phyloP scores from a whole-genome alignment of 2,113 vertebrate species.

The Hippocampus mohnikei region DNA sequence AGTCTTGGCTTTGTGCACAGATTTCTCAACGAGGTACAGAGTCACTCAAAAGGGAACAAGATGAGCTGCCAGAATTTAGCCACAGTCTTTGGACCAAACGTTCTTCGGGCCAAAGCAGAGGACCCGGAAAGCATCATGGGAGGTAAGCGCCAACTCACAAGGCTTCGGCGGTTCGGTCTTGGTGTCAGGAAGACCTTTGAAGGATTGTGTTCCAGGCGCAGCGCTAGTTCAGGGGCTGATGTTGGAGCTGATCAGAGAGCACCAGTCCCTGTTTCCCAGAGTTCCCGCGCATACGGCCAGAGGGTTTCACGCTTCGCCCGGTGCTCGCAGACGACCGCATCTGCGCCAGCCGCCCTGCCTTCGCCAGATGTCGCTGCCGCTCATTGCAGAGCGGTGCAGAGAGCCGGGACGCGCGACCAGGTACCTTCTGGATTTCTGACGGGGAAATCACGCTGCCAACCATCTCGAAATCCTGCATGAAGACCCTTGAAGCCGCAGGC shows the following conservation, averaged over 20 bases:
- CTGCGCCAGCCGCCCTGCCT: slow-evolving; percentile 48
- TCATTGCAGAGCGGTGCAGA: slow-evolving; percentile 46
- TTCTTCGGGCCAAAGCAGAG: slow-evolving; percentile 77
- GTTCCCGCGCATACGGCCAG: slow-evolving; percentile 22
- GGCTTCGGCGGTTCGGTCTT: background rate
- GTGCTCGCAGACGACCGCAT: slow-evolving; percentile 29
- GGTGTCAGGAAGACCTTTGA: background rate
- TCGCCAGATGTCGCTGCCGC: slow-evolving; percentile 66
- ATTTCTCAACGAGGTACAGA: slow-evolving; percentile 76
- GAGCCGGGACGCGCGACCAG: slow-evolving; percentile 29
- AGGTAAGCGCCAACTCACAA: slow-evolving; percentile 44
- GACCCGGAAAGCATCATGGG: slow-evolving; percentile 75
- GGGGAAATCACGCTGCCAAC: background rate
- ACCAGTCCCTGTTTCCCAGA: slow-evolving; percentile 65
- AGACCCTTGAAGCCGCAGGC: background rate
- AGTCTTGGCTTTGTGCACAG: slow-evolving; percentile 35
- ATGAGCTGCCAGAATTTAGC: slow-evolving; percentile 77
- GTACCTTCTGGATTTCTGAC: slow-evolving; percentile 21
- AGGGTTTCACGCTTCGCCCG: slow-evolving; percentile 16
- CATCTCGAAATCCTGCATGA: background rate
- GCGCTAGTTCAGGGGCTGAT: slow-evolving; percentile 58
- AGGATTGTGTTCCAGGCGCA: slow-evolving; percentile 51
- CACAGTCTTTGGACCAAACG: slow-evolving; percentile 78
- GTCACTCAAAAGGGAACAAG: slow-evolving; percentile 70
- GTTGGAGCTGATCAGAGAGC: slow-evolving; percentile 62